Base-by-base conservation (phyloP, 2,797 vertebrate species). In the Lepus oiostolus region DNA sequence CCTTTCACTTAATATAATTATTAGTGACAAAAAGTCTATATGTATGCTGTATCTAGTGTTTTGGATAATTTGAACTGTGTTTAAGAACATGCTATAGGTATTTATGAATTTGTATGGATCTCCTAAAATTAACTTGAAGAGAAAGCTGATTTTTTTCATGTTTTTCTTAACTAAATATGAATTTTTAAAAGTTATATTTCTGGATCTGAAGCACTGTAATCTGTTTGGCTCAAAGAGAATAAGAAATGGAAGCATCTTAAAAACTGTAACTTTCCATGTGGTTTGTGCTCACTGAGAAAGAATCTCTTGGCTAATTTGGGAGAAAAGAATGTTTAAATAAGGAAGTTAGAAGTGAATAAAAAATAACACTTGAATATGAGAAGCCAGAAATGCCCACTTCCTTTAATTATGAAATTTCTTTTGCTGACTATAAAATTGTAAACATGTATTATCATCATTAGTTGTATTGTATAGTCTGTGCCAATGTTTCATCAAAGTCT, bases 291-390 rank as follows among this genome's bases (percentile, higher is more conserved):
- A 97, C 89, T 76, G 89, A 94, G 68, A 96, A 97, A 96, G 94
- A 97, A 97, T 97, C 94, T 97, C 50, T 93, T 90, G 93, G 77
- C 77, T 96, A 94, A 93, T 85, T 79, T 93, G 42, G 60, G 87
- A 95, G 77, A 92, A 92, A 95, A 91, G 83, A 95, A 95, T 97
- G 97, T 96, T 97, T 97, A 97, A 96, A 96, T 95, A 97, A 96
- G 92, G 84, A 97, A 94, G 91, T 96, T 95, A 94, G 83, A 95
- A 97, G 52, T 89, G 95, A 97, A 92, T 95, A 14, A 96, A 94
- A 96, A 96, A 85, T 90, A 94, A 76, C 65, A 71, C 92, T 89
- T 94, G 58, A 95, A 88, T 92, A 76, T 72, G 50, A 93, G 89
- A 96, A 93, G 76, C 65, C 83, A 96, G 67, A 95, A 91, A 93